Evolutionary conservation across 2,113 vertebrate species (phyloP).

Genomic region (Chloropsis hardwickii): DNA sequence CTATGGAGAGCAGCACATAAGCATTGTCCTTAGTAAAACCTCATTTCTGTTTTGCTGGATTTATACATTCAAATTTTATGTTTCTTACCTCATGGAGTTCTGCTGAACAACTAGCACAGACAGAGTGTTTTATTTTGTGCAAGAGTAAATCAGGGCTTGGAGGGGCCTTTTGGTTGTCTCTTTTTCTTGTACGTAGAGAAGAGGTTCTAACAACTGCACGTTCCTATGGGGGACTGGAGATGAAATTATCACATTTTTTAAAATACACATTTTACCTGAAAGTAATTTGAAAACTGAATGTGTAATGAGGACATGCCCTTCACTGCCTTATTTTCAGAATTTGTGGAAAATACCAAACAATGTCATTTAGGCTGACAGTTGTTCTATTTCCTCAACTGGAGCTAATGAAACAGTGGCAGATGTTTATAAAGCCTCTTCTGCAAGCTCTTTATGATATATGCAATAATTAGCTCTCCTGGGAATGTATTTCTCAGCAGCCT

Average conservation of each 20-base stretch:
- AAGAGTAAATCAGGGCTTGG: background rate
- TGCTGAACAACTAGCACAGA: background rate
- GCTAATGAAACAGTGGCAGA: constrained; percentile 2
- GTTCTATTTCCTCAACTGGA: constrained; percentile 2
- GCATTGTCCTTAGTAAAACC: background rate
- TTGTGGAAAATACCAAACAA: background rate
- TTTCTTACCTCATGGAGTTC: background rate
- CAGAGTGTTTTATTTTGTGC: background rate
- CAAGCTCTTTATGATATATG: background rate
- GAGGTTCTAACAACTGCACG: background rate
- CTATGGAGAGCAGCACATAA: background rate
- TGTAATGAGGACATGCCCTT: background rate
- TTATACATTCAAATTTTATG: background rate
- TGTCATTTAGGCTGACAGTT: background rate
- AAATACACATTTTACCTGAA: background rate
- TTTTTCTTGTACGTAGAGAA: background rate
- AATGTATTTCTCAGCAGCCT: background rate
- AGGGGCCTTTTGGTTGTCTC: background rate
- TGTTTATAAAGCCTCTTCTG: constrained; percentile 32
- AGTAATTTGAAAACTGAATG: background rate
- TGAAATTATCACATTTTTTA: background rate
- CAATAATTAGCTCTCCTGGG: constrained; percentile 46
- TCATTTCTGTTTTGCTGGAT: background rate
- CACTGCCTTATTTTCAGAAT: background rate
- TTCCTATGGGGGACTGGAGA: rapidly evolving